These are phyloP conservation scores for Platalea minor DNA, from an alignment of 2,797 vertebrate species.

Conservation along the genomic window DNA sequence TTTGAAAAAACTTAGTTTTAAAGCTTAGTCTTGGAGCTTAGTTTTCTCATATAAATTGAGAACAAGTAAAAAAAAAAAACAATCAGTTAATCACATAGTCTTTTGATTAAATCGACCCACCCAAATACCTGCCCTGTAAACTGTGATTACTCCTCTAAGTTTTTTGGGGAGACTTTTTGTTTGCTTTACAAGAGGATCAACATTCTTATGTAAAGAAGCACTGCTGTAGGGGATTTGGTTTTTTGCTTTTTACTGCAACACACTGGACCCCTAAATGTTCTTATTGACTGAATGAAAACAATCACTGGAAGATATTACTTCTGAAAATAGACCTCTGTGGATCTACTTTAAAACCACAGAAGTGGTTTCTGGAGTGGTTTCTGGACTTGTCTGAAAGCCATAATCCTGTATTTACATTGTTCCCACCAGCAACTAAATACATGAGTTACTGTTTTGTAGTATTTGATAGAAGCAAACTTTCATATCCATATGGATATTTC, in stretches of 20 bases:
- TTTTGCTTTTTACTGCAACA: not conserved
- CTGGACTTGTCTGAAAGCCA: not conserved
- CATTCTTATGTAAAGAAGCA: not conserved
- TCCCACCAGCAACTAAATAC: not conserved
- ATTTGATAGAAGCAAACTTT: not conserved
- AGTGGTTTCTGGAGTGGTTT: not conserved
- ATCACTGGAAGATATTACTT: not conserved
- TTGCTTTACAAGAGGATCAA: not conserved
- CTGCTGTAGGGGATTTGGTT: not conserved
- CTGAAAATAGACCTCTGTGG: not conserved
- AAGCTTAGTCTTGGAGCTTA: not conserved
- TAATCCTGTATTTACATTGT: not conserved
- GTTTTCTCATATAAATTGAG: not conserved
- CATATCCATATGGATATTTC: not conserved
- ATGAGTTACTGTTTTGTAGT: not conserved
- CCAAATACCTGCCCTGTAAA: not conserved
- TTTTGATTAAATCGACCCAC: not conserved
- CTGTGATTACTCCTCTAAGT: not conserved
- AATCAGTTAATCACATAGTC: not conserved
- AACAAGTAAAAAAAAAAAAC: not conserved
- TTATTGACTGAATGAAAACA: not conserved
- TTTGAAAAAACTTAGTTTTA: not conserved
- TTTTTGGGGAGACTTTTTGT: not conserved
- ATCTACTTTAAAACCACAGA: not conserved
- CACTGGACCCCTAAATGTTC: not conserved